These are phyloP conservation scores for Clistopyga incitator DNA, from an alignment of 2,888 invertebrate genomes.

Conservation along the genomic window DNA sequence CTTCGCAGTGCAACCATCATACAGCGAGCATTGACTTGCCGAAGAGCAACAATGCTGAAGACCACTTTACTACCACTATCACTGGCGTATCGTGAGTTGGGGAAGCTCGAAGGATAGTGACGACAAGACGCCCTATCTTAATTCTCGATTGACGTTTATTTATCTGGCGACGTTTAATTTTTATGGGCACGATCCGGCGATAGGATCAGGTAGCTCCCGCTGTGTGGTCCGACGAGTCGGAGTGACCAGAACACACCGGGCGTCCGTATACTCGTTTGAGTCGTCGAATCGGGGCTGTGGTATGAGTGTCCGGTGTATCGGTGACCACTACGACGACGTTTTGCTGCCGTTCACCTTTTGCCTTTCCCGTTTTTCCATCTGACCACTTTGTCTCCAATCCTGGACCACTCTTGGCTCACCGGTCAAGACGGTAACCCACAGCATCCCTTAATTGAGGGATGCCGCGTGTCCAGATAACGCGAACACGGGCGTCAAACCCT, in stretches of 20 bases:
- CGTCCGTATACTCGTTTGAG: conserved; percentile 36
- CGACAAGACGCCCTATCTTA: conserved; percentile 79
- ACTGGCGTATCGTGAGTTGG: too few species aligned
- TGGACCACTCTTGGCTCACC: not conserved
- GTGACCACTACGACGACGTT: conserved; percentile 45
- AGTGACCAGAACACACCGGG: conserved; percentile 51
- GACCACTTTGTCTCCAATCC: conserved; percentile 35
- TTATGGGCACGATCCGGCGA: conserved; percentile 82
- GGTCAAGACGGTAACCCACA: conserved; percentile 61
- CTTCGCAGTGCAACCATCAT: not conserved
- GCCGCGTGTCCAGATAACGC: conserved; percentile 78
- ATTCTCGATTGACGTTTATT: conserved; percentile 83
- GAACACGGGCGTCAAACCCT: conserved; percentile 78
- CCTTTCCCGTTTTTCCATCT: conserved; percentile 13
- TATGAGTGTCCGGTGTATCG: conserved; percentile 47
- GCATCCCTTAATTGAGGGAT: conserved; percentile 80
- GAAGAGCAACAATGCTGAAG: conserved; percentile 33
- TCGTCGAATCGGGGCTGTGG: conserved; percentile 20
- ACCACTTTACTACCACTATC: conserved; percentile 6
- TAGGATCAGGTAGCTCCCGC: conserved; percentile 81
- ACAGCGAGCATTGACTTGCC: not conserved
- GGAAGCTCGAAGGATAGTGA: conserved; percentile 41
- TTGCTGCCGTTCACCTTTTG: conserved; percentile 39
- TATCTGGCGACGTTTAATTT: conserved; percentile 83
- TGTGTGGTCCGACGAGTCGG: conserved; percentile 79